phyloP scores from a whole-genome alignment of 2,797 vertebrate species.

The Scyliorhinus canicula region DNA sequence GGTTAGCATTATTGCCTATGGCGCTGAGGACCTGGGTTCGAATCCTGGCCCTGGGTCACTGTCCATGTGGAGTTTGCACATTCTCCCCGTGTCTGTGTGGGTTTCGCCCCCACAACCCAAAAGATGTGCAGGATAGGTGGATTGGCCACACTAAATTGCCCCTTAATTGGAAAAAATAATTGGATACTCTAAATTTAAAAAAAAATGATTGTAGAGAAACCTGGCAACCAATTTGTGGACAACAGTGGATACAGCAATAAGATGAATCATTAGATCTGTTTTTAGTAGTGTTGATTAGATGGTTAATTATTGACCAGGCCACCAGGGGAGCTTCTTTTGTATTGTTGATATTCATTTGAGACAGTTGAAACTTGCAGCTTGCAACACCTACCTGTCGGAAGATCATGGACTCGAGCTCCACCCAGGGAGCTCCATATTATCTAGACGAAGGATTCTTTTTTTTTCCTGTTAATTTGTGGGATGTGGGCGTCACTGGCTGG shows the following conservation, averaged over 20 bases:
- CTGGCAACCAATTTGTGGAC: background rate
- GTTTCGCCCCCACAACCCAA: too few species aligned
- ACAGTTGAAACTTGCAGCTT: background rate
- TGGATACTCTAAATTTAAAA: too few species aligned
- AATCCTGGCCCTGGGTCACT: too few species aligned
- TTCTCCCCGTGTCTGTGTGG: too few species aligned
- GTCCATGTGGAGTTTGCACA: too few species aligned
- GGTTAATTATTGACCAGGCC: background rate
- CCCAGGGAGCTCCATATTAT: background rate
- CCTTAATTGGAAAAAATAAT: too few species aligned
- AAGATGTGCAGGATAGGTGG: too few species aligned
- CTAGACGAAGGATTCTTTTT: background rate
- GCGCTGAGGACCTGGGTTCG: too few species aligned
- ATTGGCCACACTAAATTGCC: too few species aligned
- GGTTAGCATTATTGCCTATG: too few species aligned
- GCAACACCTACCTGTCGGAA: background rate
- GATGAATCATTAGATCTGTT: background rate
- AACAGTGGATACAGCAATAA: background rate
- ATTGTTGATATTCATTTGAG: background rate
- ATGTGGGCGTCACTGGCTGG: too few species aligned
- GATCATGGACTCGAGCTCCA: background rate
- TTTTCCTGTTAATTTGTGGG: too few species aligned
- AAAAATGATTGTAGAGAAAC: background rate
- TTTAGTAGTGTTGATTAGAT: background rate
- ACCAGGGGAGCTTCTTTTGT: background rate